Percentiles rank a stretch among this genome's conserved stretches.
Conservation (phyloP, 2,113 vertebrate genomes). For the Phalacrocorax brasilianus region DNA sequence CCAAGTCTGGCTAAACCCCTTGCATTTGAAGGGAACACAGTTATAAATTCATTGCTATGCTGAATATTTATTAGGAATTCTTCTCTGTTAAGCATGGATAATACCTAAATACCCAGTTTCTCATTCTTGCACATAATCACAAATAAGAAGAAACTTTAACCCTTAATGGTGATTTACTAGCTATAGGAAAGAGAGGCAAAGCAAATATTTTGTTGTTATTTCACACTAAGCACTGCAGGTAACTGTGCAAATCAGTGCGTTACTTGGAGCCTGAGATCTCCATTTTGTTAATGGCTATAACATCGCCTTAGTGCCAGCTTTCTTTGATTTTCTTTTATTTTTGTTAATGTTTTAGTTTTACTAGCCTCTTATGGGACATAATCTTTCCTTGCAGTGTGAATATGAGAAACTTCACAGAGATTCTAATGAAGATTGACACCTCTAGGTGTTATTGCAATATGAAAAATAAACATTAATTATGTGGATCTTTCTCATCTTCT, state of each 20-base stretch:
- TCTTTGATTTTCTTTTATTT: not conserved
- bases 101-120: not conserved
- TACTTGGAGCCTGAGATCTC: not conserved
- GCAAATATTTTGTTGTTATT: not conserved
- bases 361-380: not conserved
- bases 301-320: not conserved
- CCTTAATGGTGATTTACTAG: not conserved
- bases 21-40: not conserved
- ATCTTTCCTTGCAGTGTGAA: not conserved
- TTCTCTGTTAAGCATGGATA: not conserved
- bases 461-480: not conserved
- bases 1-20: not conserved
- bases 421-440: not conserved
- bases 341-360: not conserved
- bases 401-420: not conserved
- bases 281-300: not conserved
- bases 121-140: not conserved
- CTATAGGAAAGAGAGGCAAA: not conserved
- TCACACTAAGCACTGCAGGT: not conserved
- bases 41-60: not conserved
- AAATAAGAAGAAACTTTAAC: not conserved
- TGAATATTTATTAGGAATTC: not conserved
- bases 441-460: not conserved
- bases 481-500: not conserved
- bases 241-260: not conserved